Evolutionary conservation across 2,113 vertebrate species (phyloP).

Genomic region (Hippolais icterina): DNA sequence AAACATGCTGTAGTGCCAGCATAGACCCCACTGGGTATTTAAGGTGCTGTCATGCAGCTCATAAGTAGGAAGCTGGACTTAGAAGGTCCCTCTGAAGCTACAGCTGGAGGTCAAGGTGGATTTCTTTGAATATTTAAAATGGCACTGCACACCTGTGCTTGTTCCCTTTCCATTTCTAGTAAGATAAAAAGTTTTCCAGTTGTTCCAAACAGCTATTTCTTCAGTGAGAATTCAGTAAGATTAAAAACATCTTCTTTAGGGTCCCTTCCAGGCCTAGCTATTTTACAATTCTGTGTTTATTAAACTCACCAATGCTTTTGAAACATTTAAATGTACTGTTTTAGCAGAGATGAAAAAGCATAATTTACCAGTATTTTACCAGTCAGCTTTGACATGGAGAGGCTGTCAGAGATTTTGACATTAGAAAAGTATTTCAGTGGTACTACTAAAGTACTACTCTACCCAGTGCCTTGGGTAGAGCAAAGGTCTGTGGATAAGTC

Average conservation of each 20-base stretch:
- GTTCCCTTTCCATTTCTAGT: background rate
- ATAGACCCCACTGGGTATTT: background rate
- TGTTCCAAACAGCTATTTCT: background rate
- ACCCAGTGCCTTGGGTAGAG: background rate
- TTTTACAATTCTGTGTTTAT: background rate
- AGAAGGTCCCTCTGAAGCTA: background rate
- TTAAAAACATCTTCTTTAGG: background rate
- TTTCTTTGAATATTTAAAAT: background rate
- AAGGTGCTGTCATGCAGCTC: background rate
- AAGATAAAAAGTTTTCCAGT: background rate
- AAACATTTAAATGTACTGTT: background rate
- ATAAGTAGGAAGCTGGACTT: background rate
- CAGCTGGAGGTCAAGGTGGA: background rate
- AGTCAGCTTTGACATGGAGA: background rate
- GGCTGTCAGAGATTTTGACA: background rate
- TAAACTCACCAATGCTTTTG: background rate
- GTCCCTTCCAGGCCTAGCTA: background rate
- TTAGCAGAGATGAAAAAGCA: background rate
- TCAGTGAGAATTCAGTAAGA: background rate
- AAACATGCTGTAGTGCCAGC: background rate
- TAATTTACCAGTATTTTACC: background rate
- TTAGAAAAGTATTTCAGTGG: background rate
- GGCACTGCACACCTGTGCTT: background rate
- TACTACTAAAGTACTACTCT: background rate
- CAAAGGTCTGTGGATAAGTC: accelerated